phyloP scores from a whole-genome alignment of 2,888 invertebrate genomes.

The Pandemis cinnamomeana region DNA sequence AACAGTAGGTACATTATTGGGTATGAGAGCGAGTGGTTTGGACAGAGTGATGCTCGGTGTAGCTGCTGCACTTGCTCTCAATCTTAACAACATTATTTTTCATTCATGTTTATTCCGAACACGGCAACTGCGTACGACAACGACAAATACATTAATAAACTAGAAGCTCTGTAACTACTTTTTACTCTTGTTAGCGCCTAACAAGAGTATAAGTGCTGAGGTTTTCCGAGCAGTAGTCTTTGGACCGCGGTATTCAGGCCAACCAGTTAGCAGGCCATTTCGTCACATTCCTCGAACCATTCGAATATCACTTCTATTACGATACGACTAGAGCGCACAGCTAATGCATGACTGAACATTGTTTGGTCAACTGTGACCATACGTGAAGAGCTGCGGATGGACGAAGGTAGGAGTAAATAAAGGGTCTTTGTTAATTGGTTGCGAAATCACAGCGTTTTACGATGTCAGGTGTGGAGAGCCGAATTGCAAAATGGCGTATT shows the following conservation, averaged over 20 bases:
- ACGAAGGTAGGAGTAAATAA: slow-evolving; percentile 4
- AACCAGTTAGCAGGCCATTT: slow-evolving; percentile 61
- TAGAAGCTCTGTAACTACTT: too few species aligned
- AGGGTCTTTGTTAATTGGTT: slow-evolving; percentile 51
- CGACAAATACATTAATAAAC: too few species aligned
- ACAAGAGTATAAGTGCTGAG: slow-evolving; percentile 41
- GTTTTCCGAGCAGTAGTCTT: slow-evolving; percentile 64
- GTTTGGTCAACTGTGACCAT: slow-evolving; percentile 47
- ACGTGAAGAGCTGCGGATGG: slow-evolving; percentile 49
- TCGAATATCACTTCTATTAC: slow-evolving; percentile 54
- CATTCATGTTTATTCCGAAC: too few species aligned
- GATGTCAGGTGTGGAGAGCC: slow-evolving; percentile 53
- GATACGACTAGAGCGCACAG: slow-evolving; percentile 44
- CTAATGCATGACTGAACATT: slow-evolving; percentile 44
- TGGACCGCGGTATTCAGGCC: slow-evolving; percentile 69
- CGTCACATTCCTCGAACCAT: slow-evolving; percentile 51
- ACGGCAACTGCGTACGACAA: too few species aligned
- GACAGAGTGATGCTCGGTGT: too few species aligned
- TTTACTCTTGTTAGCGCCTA: background rate
- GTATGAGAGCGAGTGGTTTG: too few species aligned
- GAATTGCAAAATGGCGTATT: slow-evolving; percentile 57
- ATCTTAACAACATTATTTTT: too few species aligned
- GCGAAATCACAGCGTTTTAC: slow-evolving; percentile 51
- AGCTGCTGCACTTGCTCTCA: too few species aligned
- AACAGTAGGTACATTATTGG: too few species aligned